Evolutionary conservation across 2,797 vertebrate species (phyloP), one percentile per base, ranked within the genome.

Genomic region (Myotis planiceps): DNA sequence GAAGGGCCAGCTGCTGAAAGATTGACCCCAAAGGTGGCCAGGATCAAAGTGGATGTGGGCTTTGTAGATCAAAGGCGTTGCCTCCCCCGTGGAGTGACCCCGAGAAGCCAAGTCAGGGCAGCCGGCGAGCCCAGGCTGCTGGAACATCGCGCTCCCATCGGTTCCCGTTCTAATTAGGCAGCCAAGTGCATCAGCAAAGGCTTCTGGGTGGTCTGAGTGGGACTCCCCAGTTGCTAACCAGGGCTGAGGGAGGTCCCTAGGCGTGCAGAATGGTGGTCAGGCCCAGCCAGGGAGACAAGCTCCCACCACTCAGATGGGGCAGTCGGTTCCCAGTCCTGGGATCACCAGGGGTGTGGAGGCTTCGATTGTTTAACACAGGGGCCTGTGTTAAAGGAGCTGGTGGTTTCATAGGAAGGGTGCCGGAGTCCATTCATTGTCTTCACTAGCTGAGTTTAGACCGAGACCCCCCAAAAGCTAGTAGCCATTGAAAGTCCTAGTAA

Each of bases 11-110:
- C 85, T 93, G 90, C 85, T 65, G 53, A 58, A 81, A 87, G 93
- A 78, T 2, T 95, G 96, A 97, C 92, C 96, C 92, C 2, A 0
- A 72, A 95, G 96, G 95, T 95, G 97, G 91, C 95, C 63, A 9
- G 79, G 90, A 97, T 97, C 96, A 97, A 96, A 97, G 96, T 60
- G 79, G 95, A 88, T 5, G 9, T 32, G 68, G 69, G 71, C 95
- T 98, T 97, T 97, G 96, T 96, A 97, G 96, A 98, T 97, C 95
- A 97, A 97, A 97, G 94, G 49, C 75, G 0, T 53, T 60, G 65
- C 92, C 72, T 95, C 97, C 93, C 96, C 87, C 45, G 0, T 6
- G 42, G 90, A 85, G 90, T 14, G 34, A 85, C 80, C 71, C 84
- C 2, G 65, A 74, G 76, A 79, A 76, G 68, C 45, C 23, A 29